phyloP scores from a whole-genome alignment of 2,797 vertebrate genomes.

The Pteronotus mesoamericanus region DNA sequence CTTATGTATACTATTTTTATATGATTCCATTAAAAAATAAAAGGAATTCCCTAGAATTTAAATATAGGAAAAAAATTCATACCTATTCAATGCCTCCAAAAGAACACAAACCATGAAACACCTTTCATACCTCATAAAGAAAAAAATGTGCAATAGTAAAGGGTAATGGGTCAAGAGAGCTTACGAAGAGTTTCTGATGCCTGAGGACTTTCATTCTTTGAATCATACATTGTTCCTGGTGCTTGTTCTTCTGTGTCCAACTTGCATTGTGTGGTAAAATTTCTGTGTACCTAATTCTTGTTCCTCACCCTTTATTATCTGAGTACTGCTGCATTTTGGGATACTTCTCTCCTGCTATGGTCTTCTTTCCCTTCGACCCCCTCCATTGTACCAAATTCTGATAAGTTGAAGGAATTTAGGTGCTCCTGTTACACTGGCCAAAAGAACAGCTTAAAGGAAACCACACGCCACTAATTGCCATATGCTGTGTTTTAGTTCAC shows the following conservation, averaged over 20 bases:
- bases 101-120: background rate
- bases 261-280: background rate
- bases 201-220: background rate
- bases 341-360: background rate
- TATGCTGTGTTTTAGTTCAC: constrained; percentile 72
- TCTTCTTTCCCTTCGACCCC: background rate
- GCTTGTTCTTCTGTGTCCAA: background rate
- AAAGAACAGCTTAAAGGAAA: constrained; percentile 71
- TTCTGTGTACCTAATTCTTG: background rate
- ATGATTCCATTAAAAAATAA: background rate
- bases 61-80: background rate
- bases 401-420: constrained; percentile 57
- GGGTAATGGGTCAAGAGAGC: background rate
- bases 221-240: background rate
- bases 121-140: background rate
- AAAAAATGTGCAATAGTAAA: background rate
- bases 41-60: background rate
- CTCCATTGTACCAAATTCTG: constrained; percentile 44
- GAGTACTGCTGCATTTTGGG: background rate
- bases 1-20: background rate
- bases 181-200: background rate
- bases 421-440: constrained; percentile 49
- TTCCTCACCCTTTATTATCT: background rate
- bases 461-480: constrained; percentile 70
- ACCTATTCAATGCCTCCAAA: background rate